A percentile compares a stretch with the other conserved stretches of the same genome.
These are phyloP conservation scores for Macrosteles quadrilineatus DNA, from an alignment of 1,140 invertebrate species.

Conservation along the genomic window DNA sequence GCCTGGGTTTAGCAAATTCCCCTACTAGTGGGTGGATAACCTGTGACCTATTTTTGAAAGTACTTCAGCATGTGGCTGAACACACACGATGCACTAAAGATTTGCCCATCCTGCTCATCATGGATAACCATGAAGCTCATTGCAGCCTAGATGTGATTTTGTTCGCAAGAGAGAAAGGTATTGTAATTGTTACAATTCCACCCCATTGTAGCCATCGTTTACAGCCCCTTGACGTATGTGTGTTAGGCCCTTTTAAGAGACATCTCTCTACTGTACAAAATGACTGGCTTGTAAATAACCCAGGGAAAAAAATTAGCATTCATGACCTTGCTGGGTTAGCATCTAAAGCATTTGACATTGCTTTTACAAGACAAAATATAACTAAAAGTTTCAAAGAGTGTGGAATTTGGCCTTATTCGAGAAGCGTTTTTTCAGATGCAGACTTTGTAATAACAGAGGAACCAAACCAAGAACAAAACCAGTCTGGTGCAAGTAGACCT, in stretches of 20 bases:
- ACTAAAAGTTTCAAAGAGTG: not conserved
- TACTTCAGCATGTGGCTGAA: conserved; percentile 38
- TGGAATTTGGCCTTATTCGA: not conserved
- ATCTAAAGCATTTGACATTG: not conserved
- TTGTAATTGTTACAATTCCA: conserved; percentile 42
- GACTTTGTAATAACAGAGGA: not conserved
- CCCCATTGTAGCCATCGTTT: conserved; percentile 44
- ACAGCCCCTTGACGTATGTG: conserved; percentile 45
- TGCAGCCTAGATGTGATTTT: conserved; percentile 44
- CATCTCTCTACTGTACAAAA: not conserved
- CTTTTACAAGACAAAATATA: conserved; percentile 1
- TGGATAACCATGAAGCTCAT: conserved; percentile 47
- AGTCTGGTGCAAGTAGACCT: not conserved
- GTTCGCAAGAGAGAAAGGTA: conserved; percentile 33
- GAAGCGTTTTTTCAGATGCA: not conserved
- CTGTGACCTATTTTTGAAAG: conserved; percentile 35
- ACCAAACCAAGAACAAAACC: not conserved
- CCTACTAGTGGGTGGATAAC: conserved; percentile 49
- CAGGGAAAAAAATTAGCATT: conserved; percentile 4
- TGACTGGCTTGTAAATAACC: conserved; percentile 2
- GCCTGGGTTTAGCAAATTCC: conserved; percentile 40
- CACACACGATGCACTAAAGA: conserved; percentile 40
- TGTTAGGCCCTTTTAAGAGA: conserved; percentile 39
- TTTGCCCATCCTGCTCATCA: conserved; percentile 47
- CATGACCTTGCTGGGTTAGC: not conserved